These are phyloP conservation scores for Elymnias hypermnestra DNA, from an alignment of 1,140 invertebrate species.

Conservation along the genomic window DNA sequence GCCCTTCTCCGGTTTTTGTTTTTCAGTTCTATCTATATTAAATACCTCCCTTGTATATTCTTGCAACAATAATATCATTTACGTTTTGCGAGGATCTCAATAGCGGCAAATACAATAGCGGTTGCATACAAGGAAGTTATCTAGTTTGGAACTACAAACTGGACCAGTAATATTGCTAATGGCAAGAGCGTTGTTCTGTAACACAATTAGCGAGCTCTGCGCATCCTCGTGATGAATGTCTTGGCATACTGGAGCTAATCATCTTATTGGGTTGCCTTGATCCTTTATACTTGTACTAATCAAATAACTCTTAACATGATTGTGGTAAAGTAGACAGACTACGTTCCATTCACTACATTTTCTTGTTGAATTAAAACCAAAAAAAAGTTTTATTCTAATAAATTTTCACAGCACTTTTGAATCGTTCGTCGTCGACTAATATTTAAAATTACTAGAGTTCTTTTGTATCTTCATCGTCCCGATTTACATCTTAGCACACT, in stretches of 20 bases:
- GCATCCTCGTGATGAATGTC: slow-evolving; percentile 8
- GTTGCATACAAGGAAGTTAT: slow-evolving; percentile 7
- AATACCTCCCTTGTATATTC: background rate
- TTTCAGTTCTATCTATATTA: too few species aligned
- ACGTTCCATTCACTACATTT: too few species aligned
- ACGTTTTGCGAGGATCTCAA: background rate
- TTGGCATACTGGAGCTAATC: slow-evolving; percentile 3
- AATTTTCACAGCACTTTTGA: too few species aligned
- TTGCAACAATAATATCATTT: background rate
- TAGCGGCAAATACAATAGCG: slow-evolving; percentile 10
- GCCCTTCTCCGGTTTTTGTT: too few species aligned
- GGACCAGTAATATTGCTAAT: slow-evolving; percentile 19
- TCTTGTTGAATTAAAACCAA: too few species aligned
- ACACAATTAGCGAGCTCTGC: slow-evolving; percentile 8
- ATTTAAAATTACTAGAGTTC: too few species aligned
- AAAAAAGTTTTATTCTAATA: too few species aligned
- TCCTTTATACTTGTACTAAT: background rate
- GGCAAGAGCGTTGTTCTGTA: slow-evolving; percentile 16
- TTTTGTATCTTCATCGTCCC: too few species aligned
- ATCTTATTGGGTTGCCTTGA: background rate
- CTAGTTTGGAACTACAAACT: slow-evolving; percentile 8
- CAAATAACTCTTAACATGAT: too few species aligned
- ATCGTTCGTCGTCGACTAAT: too few species aligned
- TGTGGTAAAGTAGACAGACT: too few species aligned
- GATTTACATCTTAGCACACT: too few species aligned